These are phyloP conservation scores for Glandiceps talaboti DNA, from an alignment of 53 echinoderm and acorn worm genomes.

Conservation along the genomic window DNA sequence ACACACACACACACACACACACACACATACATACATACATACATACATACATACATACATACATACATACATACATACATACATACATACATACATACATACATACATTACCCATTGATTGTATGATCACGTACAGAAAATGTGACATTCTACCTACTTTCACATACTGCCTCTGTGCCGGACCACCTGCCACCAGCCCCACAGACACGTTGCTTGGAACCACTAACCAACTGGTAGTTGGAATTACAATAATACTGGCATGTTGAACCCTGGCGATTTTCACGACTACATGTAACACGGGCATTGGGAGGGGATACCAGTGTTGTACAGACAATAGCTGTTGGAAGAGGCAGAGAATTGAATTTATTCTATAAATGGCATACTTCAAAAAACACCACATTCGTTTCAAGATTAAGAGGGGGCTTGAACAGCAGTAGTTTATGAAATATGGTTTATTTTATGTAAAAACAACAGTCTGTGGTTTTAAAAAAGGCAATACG, in stretches of 20 bases:
- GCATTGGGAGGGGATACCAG: not conserved
- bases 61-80: not conserved
- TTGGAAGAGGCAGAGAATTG: not conserved
- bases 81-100: not conserved
- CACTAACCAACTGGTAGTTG: not conserved
- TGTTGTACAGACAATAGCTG: not conserved
- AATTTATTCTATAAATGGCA: too few relatives aligned
- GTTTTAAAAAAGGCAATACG: too few relatives aligned
- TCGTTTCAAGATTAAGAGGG: too few relatives aligned
- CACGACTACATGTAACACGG: not conserved
- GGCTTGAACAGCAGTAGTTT: too few relatives aligned
- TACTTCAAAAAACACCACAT: too few relatives aligned
- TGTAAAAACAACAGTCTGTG: too few relatives aligned
- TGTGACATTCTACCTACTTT: not conserved
- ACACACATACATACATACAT: not conserved
- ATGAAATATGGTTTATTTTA: too few relatives aligned
- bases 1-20: too few relatives aligned
- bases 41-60: not conserved
- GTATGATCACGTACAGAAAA: too few relatives aligned
- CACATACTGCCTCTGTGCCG: not conserved
- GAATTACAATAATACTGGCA: not conserved
- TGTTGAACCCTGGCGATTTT: not conserved
- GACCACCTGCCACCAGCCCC: not conserved
- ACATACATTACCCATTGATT: too few relatives aligned
- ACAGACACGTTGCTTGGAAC: not conserved